A percentile compares a stretch with the other conserved stretches of the same genome.
Evolutionary conservation across 2,113 vertebrate species (phyloP).

Genomic region (Echinops telfairi): DNA sequence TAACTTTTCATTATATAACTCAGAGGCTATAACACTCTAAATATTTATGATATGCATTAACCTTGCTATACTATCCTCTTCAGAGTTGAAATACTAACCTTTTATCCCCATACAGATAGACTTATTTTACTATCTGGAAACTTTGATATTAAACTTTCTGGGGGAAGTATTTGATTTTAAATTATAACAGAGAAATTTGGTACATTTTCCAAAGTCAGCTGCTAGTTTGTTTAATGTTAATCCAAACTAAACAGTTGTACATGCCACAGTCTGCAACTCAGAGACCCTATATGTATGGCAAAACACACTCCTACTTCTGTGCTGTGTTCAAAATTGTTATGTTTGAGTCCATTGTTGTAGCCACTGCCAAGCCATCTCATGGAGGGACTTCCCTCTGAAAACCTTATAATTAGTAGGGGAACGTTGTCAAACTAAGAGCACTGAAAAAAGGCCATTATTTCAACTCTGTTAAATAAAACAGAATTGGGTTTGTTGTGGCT

Average conservation of each 20-base stretch:
- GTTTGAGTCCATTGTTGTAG: too few species aligned
- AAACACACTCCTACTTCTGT: too few species aligned
- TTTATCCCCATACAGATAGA: not conserved
- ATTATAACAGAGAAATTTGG: slow-evolving; percentile 53
- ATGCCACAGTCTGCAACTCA: too few species aligned
- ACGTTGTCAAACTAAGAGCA: not conserved
- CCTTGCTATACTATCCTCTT: slow-evolving; percentile 41
- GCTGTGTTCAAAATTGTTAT: too few species aligned
- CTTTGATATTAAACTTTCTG: slow-evolving; percentile 29
- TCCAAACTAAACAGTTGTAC: not conserved
- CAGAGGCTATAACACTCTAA: not conserved
- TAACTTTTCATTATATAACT: slow-evolving; percentile 25
- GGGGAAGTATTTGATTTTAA: slow-evolving; percentile 54
- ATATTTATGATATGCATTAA: slow-evolving; percentile 19
- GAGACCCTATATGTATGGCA: too few species aligned
- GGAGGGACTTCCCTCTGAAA: too few species aligned
- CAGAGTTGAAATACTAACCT: slow-evolving; percentile 51
- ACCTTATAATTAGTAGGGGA: too few species aligned
- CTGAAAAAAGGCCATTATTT: slow-evolving; percentile 65
- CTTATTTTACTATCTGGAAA: slow-evolving; percentile 39
- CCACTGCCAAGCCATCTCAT: too few species aligned
- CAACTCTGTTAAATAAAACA: slow-evolving; percentile 53
- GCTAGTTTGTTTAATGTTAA: slow-evolving; percentile 66
- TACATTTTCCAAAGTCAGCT: slow-evolving; percentile 53
- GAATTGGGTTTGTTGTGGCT: slow-evolving; percentile 35